Base-by-base conservation (phyloP, 1,140 invertebrate genomes). In the Drosophila oshimai region DNA sequence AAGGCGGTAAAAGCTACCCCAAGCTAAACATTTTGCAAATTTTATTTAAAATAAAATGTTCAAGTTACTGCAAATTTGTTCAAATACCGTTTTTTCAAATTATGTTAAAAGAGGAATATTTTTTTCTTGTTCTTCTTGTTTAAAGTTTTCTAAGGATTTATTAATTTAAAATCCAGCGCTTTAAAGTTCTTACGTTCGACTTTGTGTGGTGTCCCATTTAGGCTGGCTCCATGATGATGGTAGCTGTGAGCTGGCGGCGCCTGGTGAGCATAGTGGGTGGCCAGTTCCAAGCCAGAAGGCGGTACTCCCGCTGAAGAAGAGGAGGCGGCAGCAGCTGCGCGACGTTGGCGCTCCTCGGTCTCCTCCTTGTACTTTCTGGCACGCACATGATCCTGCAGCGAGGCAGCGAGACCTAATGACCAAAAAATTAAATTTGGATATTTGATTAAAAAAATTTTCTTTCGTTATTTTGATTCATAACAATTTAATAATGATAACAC, bases 331-430 rank as follows among this genome's bases (percentile, higher is more conserved):
- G 80, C 89, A 12, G 89, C 76, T 0, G 88, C 76, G 0, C 83
- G 64, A 4, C 84, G 47, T 49, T 90, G 81, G 7, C 83, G 77
- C 54, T 81, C 91, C 83, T 92, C 92, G 34, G 89, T 92, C 71
- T 93, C 93, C 80, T 92, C 92, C 71, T 94, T 93, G 15, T 93
- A 93, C 74, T 94, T 94, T 91, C 93, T 92, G 6, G 93, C 93
- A n/a, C 96, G 91, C 70, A 96, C 95, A 75, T 95, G 93, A 36
- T 95, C 95, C 77, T 96, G 95, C 42, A 97, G 90, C 24, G 95
- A 95, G 29, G 95, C 96, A n/a, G 96, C 96, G 31, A 97, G 87
- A 18, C 96, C 95, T 93, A 93, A 92, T 20, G 2, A n/a, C 7
- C 4, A 17, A n/a, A 7, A 6, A 13, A 10, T 3, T 9, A 6